Base-by-base conservation (phyloP, 1,140 invertebrate genomes). In the Drosophila saltans region DNA sequence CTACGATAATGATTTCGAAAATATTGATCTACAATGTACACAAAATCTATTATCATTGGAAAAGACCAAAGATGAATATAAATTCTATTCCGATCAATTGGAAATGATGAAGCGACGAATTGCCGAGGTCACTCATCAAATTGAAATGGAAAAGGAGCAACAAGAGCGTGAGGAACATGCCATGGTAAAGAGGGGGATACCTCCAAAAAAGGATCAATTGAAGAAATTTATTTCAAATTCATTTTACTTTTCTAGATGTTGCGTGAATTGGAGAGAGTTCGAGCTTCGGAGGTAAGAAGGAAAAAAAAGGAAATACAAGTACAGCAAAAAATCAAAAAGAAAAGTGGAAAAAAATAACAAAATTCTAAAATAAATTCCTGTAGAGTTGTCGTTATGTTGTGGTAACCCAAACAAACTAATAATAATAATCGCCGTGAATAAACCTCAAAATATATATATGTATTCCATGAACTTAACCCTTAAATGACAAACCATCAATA, bases 361-460 rank as follows among this genome's bases (percentile, higher is more conserved):
- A 68, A 68, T 52, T 78, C 61, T 45, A 72, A 40, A 21, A 45
- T 1, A 8, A 45, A 26, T 52, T 52, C 8, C 40, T 56, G 24
- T 66, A 72, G 71, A 16, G 16, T 16, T 16, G 16, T 16, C 16
- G 16, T 57, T 80, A 75, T 73, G 72, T 84, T 83, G 81, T 83
- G 81, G 73, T 73, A 84, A 83, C 72, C 81, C 48, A 80, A 83
- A 80, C 81, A 80, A 71, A 45, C 11, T 61, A 68, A 73, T 67
- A 68, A 77, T 77, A 72, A 72, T 69, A 61, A 66, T 16, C 1
- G 1, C 6, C 40, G 1, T 5, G 39, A 43, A 28, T 33, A 61
- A 59, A 10, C 16, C 57, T 2, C 11, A 11, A 39, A 36, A 59
- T 16, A 58, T 10, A 10, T 30, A 36, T 30, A 21, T 56, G 28